Percentiles rank a stretch among this genome's conserved stretches.
Conservation (phyloP, 2,113 vertebrate species). For the Phalacrocorax carbo region DNA sequence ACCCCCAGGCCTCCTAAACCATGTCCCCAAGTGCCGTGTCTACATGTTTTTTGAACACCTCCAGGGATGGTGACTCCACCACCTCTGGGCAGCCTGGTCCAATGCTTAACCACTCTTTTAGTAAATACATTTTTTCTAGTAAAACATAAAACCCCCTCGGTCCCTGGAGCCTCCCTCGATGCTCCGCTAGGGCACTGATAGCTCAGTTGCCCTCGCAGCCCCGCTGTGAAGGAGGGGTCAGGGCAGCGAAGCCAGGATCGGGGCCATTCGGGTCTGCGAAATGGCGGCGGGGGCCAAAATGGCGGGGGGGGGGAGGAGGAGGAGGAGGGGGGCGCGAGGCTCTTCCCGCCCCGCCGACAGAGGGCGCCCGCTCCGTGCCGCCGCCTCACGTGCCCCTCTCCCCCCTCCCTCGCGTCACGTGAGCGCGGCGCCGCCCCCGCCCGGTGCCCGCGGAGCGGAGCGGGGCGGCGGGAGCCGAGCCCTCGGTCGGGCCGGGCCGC, state of each 20-base stretch:
- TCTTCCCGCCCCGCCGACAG: not conserved
- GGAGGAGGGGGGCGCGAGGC: too few relatives aligned
- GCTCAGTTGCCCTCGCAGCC: not conserved
- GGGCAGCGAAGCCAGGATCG: not conserved
- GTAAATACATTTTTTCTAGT: too few relatives aligned
- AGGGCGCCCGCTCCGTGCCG: not conserved
- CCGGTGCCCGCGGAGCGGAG: too few relatives aligned
- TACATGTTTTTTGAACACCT: too few relatives aligned
- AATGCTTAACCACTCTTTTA: too few relatives aligned
- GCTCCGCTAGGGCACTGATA: fast-evolving
- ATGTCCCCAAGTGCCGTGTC: too few relatives aligned
- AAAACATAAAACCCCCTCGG: not conserved
- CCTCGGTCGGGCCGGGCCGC: too few relatives aligned
- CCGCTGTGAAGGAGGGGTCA: not conserved
- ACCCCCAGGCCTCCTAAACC: too few relatives aligned
- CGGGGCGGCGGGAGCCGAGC: too few relatives aligned
- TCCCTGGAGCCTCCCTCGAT: not conserved
- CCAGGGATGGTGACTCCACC: too few relatives aligned
- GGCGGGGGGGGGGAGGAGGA: not conserved
- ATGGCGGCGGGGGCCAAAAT: not conserved
- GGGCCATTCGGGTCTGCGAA: not conserved
- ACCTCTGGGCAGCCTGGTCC: too few relatives aligned
- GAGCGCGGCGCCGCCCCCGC: not conserved
- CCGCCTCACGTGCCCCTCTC: not conserved
- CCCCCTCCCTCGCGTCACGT: not conserved